phyloP scores from a whole-genome alignment of 2,113 vertebrate genomes.

The Tragulus kanchil region DNA sequence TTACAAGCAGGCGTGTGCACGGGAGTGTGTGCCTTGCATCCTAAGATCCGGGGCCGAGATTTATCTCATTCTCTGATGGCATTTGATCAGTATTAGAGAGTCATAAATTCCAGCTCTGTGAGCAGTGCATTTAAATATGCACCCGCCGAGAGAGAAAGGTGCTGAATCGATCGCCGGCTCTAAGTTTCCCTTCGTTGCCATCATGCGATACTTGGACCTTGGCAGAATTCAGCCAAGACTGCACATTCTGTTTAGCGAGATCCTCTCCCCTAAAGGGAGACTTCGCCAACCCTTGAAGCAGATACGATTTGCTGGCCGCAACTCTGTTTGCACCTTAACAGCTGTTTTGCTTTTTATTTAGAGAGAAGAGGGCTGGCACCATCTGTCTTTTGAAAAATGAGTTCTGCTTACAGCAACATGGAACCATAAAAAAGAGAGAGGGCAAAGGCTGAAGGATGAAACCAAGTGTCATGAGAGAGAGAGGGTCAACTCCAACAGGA shows the following conservation, averaged over 20 bases:
- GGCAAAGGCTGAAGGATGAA: constrained; percentile 51
- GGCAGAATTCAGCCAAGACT: not conserved
- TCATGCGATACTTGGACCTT: constrained; percentile 43
- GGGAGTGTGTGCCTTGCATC: constrained; percentile 78
- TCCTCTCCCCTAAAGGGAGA: constrained; percentile 72
- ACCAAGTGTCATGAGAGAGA: not conserved
- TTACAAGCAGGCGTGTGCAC: constrained; percentile 62
- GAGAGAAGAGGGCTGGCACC: constrained; percentile 78
- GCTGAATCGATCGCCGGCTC: constrained; percentile 43
- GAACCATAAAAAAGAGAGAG: constrained; percentile 52
- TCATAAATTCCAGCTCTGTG: constrained; percentile 82
- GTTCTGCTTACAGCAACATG: constrained; percentile 68
- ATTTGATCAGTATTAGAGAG: constrained; percentile 86
- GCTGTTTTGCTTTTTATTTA: constrained; percentile 79
- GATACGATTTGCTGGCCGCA: constrained; percentile 45
- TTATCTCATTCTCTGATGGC: constrained; percentile 84
- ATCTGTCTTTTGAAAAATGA: constrained; percentile 80
- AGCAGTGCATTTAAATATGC: constrained; percentile 87
- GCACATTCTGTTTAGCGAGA: constrained; percentile 45
- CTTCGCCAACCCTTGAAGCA: constrained; percentile 46
- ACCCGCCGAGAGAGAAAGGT: constrained; percentile 78
- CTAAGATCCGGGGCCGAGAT: constrained; percentile 81
- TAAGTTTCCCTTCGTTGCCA: constrained; percentile 80
- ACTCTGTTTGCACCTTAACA: constrained; percentile 75
- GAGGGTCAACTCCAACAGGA: constrained; percentile 48